phyloP scores from a whole-genome alignment of 2,797 vertebrate species.

The Rhynchotus rufescens region DNA sequence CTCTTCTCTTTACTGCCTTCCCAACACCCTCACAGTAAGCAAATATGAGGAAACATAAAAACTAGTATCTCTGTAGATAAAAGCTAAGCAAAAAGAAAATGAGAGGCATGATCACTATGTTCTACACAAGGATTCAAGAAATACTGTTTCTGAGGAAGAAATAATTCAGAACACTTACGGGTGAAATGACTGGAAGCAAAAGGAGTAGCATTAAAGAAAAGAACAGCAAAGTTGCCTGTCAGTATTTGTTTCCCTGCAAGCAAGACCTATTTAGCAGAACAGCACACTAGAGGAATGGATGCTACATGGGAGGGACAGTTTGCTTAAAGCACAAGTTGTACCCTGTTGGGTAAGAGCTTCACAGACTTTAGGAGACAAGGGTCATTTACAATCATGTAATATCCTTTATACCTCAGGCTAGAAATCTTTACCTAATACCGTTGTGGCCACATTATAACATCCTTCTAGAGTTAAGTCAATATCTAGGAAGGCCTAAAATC shows the following conservation, averaged over 20 bases:
- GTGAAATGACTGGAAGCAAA: neutral
- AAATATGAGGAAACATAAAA: neutral
- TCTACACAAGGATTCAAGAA: neutral
- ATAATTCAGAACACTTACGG: neutral
- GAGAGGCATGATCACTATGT: neutral
- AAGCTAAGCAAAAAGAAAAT: neutral
- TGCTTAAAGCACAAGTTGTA: neutral
- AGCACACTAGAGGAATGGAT: neutral
- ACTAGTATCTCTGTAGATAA: accelerated
- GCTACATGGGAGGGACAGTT: neutral
- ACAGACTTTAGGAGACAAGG: accelerated
- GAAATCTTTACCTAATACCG: neutral
- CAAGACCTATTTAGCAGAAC: neutral
- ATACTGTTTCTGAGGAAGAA: neutral
- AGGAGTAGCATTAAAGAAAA: neutral
- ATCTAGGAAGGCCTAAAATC: neutral
- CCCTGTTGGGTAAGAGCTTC: neutral
- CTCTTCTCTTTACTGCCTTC: neutral
- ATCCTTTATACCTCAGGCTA: neutral
- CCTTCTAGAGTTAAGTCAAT: neutral
- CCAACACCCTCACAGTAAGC: neutral
- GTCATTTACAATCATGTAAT: neutral
- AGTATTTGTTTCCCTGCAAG: neutral
- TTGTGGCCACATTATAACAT: neutral
- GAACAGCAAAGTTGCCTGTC: neutral